Evolutionary conservation across 2,888 invertebrate genomes (phyloP).

Genomic region (Orthonychiurus folsomi): DNA sequence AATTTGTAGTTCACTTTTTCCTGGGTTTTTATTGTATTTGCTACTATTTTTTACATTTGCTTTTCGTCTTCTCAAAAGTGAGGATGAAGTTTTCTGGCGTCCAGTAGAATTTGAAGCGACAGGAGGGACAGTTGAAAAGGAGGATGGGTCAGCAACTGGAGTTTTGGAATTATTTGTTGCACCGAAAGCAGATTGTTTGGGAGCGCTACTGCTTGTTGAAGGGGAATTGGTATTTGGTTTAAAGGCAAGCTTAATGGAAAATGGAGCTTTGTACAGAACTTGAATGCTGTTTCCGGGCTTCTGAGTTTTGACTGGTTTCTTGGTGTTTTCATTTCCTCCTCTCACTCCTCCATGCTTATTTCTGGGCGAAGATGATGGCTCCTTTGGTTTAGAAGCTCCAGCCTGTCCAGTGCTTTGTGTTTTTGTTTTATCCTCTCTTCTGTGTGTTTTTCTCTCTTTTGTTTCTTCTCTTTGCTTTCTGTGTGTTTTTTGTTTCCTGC

Average conservation of each 20-base stretch:
- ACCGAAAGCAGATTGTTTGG: slow-evolving; percentile 8
- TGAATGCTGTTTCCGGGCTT: slow-evolving; percentile 32
- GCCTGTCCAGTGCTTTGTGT: no score
- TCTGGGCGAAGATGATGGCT: neutral
- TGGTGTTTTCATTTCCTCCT: slow-evolving; percentile 13
- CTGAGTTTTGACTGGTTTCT: slow-evolving; percentile 6
- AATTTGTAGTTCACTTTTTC: slow-evolving; percentile 31
- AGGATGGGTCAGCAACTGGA: neutral
- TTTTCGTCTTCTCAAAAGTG: slow-evolving; percentile 33
- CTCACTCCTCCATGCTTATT: slow-evolving; percentile 11
- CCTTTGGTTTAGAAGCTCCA: neutral
- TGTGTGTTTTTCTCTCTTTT: no score
- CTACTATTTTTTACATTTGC: slow-evolving; percentile 23
- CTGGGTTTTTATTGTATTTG: slow-evolving; percentile 23
- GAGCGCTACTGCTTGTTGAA: slow-evolving; percentile 5
- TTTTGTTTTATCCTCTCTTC: no score
- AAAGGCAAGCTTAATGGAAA: slow-evolving; percentile 37
- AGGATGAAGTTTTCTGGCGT: slow-evolving; percentile 27
- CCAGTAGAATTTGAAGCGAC: slow-evolving; percentile 5
- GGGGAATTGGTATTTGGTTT: slow-evolving; percentile 1
- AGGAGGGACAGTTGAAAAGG: neutral
- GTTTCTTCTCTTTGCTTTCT: no score
- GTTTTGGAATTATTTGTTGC: neutral
- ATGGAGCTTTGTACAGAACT: slow-evolving; percentile 36
- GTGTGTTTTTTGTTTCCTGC: no score